phyloP scores from a whole-genome alignment of 2,797 vertebrate species.

The Nyctalus aviator region DNA sequence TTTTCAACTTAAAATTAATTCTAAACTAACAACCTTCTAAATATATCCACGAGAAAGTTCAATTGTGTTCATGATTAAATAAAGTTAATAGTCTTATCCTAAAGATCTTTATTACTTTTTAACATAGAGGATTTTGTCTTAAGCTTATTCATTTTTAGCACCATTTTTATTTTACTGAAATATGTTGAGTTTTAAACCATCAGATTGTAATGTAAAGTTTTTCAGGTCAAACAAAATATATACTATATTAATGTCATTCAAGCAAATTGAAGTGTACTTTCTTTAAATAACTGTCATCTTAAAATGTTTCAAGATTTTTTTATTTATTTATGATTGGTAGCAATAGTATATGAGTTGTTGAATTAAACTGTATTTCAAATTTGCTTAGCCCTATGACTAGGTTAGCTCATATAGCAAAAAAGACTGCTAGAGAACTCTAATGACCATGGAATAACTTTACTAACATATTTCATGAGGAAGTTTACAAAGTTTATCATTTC shows the following conservation, averaged over 20 bases:
- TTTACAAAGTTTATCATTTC: not conserved
- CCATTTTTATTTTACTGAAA: conserved; percentile 68
- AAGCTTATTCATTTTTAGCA: not conserved
- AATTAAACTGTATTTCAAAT: conserved; percentile 32
- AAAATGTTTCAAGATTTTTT: conserved; percentile 17
- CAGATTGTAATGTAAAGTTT: conserved; percentile 68
- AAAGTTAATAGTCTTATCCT: not conserved
- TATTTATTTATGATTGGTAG: conserved; percentile 30
- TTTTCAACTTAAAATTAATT: conserved; percentile 66
- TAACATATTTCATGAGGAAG: not conserved
- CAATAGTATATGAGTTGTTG: conserved; percentile 43
- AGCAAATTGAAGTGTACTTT: conserved; percentile 55
- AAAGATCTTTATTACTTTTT: conserved; percentile 45
- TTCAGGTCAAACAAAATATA: conserved; percentile 53
- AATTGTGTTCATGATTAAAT: conserved; percentile 52
- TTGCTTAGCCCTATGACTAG: conserved; percentile 11
- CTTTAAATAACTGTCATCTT: not conserved
- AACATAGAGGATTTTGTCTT: conserved; percentile 15
- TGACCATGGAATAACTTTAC: not conserved
- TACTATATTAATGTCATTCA: not conserved
- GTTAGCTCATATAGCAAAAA: not conserved
- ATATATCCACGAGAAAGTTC: conserved; percentile 51
- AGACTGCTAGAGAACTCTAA: not conserved
- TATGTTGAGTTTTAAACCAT: conserved; percentile 67
- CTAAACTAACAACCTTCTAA: conserved; percentile 59